Evolutionary conservation across 1,140 invertebrate genomes (phyloP).

Genomic region (Paramacrobiotus metropolitanus): DNA sequence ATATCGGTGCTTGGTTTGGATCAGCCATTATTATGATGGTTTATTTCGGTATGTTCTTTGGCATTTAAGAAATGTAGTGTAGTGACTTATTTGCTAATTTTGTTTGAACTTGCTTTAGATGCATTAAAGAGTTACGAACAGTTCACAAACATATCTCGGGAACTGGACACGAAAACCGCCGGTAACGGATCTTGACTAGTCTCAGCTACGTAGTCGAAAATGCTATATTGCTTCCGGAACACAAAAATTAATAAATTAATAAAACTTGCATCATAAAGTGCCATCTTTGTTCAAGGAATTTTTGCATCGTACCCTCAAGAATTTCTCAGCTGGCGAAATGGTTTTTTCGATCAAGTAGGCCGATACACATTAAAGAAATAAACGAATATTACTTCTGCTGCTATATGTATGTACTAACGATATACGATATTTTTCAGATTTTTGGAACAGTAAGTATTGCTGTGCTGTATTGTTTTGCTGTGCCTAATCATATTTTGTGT

Average conservation of each 20-base stretch:
- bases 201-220: too few relatives aligned
- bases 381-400: too few relatives aligned
- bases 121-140: not conserved
- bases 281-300: too few relatives aligned
- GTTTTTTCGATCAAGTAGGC: constrained; percentile 29
- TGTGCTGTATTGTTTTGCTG: too few relatives aligned
- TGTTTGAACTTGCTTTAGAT: not conserved
- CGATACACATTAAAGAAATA: too few relatives aligned
- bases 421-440: too few relatives aligned
- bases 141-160: not conserved
- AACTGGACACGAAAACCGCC: not conserved
- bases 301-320: constrained; percentile 32
- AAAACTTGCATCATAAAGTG: too few relatives aligned
- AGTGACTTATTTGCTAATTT: not conserved
- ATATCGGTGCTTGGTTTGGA: constrained; percentile 24
- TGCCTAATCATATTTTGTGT: too few relatives aligned
- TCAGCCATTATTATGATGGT: not conserved
- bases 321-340: constrained; percentile 22
- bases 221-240: too few relatives aligned
- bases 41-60: not conserved
- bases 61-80: not conserved
- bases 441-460: constrained; percentile 1
- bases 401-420: too few relatives aligned
- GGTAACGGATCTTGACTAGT: too few relatives aligned
- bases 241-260: too few relatives aligned